A percentile compares a stretch with the other conserved stretches of the same genome.
phyloP scores from a whole-genome alignment of 2,113 vertebrate species.

The Semnornis frantzii region DNA sequence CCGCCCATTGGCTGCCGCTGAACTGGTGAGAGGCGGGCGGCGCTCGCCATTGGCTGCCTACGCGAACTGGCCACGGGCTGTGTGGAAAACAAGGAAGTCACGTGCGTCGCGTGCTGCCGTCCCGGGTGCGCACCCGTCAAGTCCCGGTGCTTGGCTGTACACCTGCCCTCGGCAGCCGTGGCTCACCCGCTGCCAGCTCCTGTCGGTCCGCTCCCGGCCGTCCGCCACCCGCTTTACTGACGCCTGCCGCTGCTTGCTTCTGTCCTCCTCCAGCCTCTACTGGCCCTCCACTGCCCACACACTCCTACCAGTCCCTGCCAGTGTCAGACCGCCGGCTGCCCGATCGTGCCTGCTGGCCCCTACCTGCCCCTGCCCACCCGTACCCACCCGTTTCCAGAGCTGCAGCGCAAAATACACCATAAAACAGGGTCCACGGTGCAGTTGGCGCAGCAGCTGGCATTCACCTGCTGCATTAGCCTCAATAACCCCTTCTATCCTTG shows the following conservation, averaged over 20 bases:
- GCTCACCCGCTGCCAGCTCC: too few relatives aligned
- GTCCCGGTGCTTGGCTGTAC: too few relatives aligned
- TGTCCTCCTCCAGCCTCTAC: background rate
- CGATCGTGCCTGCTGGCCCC: background rate
- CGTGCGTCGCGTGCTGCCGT: background rate
- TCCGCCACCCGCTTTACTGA: too few relatives aligned
- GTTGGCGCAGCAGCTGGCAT: background rate
- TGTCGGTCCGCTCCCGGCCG: too few relatives aligned
- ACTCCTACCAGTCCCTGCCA: background rate
- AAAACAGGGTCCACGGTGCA: rapidly evolving
- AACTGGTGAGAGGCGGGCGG: constrained; percentile 89
- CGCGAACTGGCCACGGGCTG: constrained; percentile 76
- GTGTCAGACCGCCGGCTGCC: background rate
- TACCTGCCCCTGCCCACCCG: background rate
- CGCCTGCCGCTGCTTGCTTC: background rate
- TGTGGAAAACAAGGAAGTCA: constrained; percentile 84
- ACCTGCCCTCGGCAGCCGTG: too few relatives aligned
- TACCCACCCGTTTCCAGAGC: too few relatives aligned
- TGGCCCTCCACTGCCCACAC: background rate
- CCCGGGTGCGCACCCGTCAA: too few relatives aligned
- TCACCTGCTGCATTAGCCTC: rapidly evolving
- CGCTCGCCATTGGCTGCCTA: constrained; percentile 74
- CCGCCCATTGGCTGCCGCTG: constrained; percentile 78
- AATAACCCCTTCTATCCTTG: rapidly evolving
- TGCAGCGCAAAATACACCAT: too few relatives aligned